Evolutionary conservation across 1,140 invertebrate species (phyloP).

Genomic region (Tribolium madens): DNA sequence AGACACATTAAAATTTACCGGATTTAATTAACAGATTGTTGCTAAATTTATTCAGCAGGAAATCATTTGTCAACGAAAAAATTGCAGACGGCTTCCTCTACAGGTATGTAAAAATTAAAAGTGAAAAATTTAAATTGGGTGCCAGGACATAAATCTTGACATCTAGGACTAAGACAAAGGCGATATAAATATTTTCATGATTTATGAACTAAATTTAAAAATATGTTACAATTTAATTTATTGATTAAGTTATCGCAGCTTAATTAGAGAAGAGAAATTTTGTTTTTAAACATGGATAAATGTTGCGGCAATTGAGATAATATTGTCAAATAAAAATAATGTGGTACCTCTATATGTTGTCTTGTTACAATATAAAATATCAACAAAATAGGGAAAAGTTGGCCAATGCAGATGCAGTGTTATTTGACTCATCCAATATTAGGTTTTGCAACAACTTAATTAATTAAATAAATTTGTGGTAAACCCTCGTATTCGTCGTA

Average conservation of each 20-base stretch:
- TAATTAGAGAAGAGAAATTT: constrained; percentile 36
- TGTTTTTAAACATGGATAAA: constrained; percentile 27
- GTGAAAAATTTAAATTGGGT: background rate
- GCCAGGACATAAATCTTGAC: background rate
- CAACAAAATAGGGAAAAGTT: too few species aligned
- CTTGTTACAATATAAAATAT: too few species aligned
- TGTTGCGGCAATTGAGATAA: constrained; percentile 27
- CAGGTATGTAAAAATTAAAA: constrained; percentile 18
- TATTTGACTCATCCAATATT: too few species aligned
- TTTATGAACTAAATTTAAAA: constrained; percentile 17
- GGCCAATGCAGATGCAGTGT: too few species aligned
- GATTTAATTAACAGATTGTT: constrained; percentile 1
- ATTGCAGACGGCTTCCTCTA: background rate
- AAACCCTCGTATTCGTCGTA: background rate
- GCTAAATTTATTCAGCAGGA: constrained; percentile 8
- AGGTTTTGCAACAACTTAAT: too few species aligned
- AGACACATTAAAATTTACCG: constrained; percentile 2
- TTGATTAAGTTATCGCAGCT: constrained; percentile 16
- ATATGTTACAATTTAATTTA: constrained; percentile 27
- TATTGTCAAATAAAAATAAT: constrained; percentile 28
- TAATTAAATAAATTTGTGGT: constrained; percentile 7
- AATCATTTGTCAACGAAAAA: constrained; percentile 4
- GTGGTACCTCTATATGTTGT: background rate
- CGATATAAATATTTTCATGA: background rate
- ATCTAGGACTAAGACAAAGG: background rate